Conservation (phyloP, 2,888 invertebrate species). For the Temnothorax unifasciatus region DNA sequence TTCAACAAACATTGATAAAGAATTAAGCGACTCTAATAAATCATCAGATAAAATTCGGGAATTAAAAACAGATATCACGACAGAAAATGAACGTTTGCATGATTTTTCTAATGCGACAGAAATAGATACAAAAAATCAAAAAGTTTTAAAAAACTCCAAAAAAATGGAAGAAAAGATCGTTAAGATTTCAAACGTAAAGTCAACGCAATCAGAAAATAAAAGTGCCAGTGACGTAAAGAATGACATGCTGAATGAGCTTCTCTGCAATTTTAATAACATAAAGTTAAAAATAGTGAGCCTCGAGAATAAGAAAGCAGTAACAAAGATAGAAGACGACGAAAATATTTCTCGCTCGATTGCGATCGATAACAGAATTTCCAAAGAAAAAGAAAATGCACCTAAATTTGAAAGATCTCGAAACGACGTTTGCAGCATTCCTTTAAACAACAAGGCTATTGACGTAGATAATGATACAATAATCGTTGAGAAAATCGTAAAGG, state of each 20-base stretch:
- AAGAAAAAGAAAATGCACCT: neutral
- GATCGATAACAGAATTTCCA: neutral
- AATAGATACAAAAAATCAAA: constrained; percentile 38
- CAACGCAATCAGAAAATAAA: constrained; percentile 59
- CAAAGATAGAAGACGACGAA: constrained; percentile 20
- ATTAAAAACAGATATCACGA: neutral
- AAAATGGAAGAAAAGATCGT: constrained; percentile 1
- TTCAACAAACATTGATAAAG: neutral
- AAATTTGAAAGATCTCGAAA: neutral
- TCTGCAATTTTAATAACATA: constrained; percentile 81
- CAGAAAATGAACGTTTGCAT: neutral
- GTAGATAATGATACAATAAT: neutral
- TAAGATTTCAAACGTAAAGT: constrained; percentile 22
- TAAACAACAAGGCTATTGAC: neutral
- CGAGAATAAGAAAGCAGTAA: constrained; percentile 60
- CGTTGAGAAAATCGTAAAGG: constrained; percentile 4
- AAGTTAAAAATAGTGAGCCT: constrained; percentile 76
- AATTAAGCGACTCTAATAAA: constrained; percentile 19
- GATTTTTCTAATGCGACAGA: constrained; percentile 37
- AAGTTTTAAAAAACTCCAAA: constrained; percentile 22
- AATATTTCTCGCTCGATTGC: neutral
- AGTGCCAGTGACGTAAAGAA: constrained; percentile 77
- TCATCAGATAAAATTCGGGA: constrained; percentile 14
- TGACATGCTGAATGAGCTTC: constrained; percentile 82
- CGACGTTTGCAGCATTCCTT: neutral